A percentile compares a stretch with the other conserved stretches of the same genome.
Evolutionary conservation across 1,140 invertebrate genomes (phyloP).

Genomic region (Anastatus disparis): DNA sequence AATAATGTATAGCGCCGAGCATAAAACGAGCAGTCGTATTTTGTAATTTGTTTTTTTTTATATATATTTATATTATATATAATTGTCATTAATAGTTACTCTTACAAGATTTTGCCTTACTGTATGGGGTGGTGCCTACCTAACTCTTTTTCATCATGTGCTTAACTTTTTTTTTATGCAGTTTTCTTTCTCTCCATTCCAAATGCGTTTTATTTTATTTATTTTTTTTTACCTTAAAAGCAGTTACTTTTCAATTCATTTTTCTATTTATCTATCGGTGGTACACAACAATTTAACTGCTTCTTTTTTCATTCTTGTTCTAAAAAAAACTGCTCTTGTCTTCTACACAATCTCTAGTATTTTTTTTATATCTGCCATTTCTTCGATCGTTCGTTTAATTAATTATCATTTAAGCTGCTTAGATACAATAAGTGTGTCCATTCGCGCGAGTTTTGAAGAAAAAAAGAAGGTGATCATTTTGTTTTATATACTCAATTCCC

Average conservation of each 20-base stretch:
- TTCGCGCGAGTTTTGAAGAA: conserved; percentile 36
- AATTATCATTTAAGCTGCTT: conserved; percentile 61
- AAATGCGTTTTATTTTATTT: no score
- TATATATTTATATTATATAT: conserved; percentile 44
- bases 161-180: conserved; percentile 50
- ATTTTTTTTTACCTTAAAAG: no score
- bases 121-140: conserved; percentile 60
- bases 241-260: no score
- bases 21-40: conserved; percentile 64
- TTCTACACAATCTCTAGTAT: conserved; percentile 55
- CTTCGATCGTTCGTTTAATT: conserved; percentile 51
- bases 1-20: conserved; percentile 63
- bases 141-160: no score
- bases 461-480: neutral
- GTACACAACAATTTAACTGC: conserved; percentile 10
- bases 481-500: conserved; percentile 34
- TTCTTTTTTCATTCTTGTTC: conserved; percentile 21
- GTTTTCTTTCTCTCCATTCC: conserved; percentile 34
- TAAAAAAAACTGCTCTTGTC: conserved; percentile 47
- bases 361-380: conserved; percentile 44
- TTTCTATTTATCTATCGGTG: neutral
- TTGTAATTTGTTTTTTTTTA: conserved; percentile 45
- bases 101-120: conserved; percentile 56
- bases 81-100: conserved; percentile 63
- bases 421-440: conserved; percentile 53